phyloP scores from a whole-genome alignment of 37 sponge, comb jelly and placozoan species.

The Ianthella basta region DNA sequence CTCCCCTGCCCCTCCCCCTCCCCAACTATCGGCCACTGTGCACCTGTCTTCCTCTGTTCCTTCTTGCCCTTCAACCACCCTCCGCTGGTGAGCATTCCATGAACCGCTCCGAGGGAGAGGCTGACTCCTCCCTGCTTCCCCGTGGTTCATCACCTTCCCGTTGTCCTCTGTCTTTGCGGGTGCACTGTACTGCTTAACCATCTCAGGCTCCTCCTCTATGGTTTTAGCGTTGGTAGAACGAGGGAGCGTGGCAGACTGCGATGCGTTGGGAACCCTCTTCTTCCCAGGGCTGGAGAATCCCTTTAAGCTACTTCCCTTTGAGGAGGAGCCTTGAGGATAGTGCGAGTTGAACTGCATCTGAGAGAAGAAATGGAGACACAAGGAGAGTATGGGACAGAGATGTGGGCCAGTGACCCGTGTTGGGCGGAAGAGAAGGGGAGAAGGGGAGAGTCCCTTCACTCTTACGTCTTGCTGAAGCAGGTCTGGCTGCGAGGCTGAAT shows the following conservation, averaged over 20 bases:
- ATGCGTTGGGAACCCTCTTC: not conserved
- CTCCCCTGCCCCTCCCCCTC: too few relatives aligned
- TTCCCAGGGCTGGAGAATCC: not conserved
- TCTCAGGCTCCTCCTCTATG: slow-evolving; percentile 11
- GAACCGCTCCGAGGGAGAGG: slow-evolving; percentile 50
- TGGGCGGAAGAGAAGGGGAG: too few relatives aligned
- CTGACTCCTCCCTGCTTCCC: slow-evolving; percentile 17
- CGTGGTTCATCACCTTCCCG: not conserved
- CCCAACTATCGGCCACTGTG: not conserved
- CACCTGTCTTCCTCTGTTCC: not conserved
- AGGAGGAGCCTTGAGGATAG: not conserved
- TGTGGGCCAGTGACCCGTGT: too few relatives aligned
- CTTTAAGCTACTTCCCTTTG: too few relatives aligned
- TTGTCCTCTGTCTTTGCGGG: slow-evolving; percentile 12
- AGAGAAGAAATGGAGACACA: too few relatives aligned
- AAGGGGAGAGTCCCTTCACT: too few relatives aligned
- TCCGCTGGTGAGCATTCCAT: slow-evolving; percentile 45
- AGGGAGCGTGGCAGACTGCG: slow-evolving; percentile 1
- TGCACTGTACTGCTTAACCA: slow-evolving; percentile 9
- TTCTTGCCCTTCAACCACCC: not conserved
- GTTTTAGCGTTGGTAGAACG: not conserved
- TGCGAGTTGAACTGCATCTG: not conserved
- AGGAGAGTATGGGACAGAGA: too few relatives aligned
- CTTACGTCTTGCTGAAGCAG: not conserved
- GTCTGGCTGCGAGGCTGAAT: not conserved